Evolutionary conservation across 2,797 vertebrate genomes (phyloP), one percentile per base, ranked within the genome.

Genomic region (Epinephelus malabaricus): DNA sequence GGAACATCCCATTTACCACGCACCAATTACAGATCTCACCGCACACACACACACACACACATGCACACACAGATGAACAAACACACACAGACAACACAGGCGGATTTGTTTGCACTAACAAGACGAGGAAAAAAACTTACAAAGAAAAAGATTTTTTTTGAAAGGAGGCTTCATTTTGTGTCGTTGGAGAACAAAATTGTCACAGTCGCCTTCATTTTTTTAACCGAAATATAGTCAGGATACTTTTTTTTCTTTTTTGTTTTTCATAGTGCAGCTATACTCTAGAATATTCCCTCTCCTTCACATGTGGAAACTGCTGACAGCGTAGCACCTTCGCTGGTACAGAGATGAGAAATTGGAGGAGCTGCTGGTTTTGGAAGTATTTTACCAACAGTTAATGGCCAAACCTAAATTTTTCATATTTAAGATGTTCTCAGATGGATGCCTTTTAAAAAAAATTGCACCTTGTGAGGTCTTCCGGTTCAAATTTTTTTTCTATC

Each of bases 1-100:
- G 77, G 89, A 86, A 61, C 74, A 76, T 69, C 47, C 58, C 47
- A 79, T 84, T 86, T 83, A 73, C 63, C 65, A 64, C 2, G 6
- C 62, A 63, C 75, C 78, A 83, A 79, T 83, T 83, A 83, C 71
- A 64, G 25, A 72, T 59, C 69, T 64, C 43, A 74, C 15, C 18
- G 18, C 53, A 73, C 47, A 54, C 34, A 43, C 60, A 71, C 46
- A 21, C 21, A 73, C 38, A 54, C 43, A 53, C 68, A 56, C 66
- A 30, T 23, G 47, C 18, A 70, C 17, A 45, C 66, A 51, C 46
- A 47, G 19, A 15, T 5, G 17, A 43, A 30, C 27, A 30, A 30
- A 30, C 27, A 62, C 25, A 75, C 12, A 69, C 11, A 74, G 19
- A 60, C 12, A 19, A 40, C 64, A 21, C 78, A 85, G 59, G 69